Conservation (phyloP, 2,888 invertebrate genomes). For the Coleophora deauratella region DNA sequence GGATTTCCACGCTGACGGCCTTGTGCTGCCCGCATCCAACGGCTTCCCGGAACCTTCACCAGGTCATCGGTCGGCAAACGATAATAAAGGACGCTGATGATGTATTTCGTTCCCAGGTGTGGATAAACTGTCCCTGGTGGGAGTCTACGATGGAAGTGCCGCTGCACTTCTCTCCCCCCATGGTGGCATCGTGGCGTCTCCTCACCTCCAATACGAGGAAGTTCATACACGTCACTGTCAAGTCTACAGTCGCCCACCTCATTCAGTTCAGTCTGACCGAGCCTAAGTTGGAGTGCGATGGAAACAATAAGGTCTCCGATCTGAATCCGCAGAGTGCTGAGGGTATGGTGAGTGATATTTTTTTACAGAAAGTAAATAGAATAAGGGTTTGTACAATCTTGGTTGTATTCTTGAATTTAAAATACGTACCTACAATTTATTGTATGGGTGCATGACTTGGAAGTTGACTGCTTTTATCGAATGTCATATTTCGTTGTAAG, state of each 20-base stretch:
- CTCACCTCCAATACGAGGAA: slow-evolving; percentile 90
- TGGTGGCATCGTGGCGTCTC: slow-evolving; percentile 85
- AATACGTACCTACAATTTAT: too few relatives aligned
- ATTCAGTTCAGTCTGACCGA: slow-evolving; percentile 62
- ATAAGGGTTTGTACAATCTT: too few relatives aligned
- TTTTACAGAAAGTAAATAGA: not conserved
- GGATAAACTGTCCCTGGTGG: slow-evolving; percentile 86
- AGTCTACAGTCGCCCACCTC: slow-evolving; percentile 76
- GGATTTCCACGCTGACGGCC: too few relatives aligned
- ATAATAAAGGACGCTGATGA: too few relatives aligned
- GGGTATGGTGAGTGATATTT: slow-evolving; percentile 67
- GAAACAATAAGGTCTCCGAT: slow-evolving; percentile 76
- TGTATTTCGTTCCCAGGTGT: slow-evolving; percentile 60
- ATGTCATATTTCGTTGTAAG: too few relatives aligned
- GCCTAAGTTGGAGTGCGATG: slow-evolving; percentile 72
- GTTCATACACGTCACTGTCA: slow-evolving; percentile 85
- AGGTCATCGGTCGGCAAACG: too few relatives aligned
- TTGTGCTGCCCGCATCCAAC: too few relatives aligned
- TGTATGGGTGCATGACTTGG: too few relatives aligned
- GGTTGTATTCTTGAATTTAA: too few relatives aligned
- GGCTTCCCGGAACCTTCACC: too few relatives aligned
- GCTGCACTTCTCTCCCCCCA: slow-evolving; percentile 87
- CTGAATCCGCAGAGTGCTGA: slow-evolving; percentile 77
- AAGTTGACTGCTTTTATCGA: too few relatives aligned
- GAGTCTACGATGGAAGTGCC: slow-evolving; percentile 81